These are phyloP conservation scores for Athalia rosae DNA, from an alignment of 2,888 invertebrate species.

Conservation along the genomic window DNA sequence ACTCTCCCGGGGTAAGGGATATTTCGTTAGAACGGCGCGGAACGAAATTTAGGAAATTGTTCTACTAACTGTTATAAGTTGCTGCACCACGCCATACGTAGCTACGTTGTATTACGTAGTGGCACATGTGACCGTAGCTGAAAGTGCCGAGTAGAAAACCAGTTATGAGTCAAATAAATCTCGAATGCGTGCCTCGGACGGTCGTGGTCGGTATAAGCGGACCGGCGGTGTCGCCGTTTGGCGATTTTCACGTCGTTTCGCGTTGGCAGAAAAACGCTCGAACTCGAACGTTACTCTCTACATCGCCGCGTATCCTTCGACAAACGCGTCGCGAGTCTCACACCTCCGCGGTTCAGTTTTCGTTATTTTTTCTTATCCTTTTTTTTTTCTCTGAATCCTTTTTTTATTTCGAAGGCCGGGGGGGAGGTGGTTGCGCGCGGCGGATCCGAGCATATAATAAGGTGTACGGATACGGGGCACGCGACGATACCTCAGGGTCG, in stretches of 20 bases:
- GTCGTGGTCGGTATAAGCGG: not conserved
- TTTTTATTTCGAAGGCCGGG: not conserved
- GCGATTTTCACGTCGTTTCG: too few species aligned
- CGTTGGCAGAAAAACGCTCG: too few species aligned
- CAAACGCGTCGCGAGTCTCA: too few species aligned
- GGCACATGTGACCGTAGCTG: conserved; percentile 54
- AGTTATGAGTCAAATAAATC: conserved; percentile 71
- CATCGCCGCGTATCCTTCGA: too few species aligned
- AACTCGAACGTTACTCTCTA: too few species aligned
- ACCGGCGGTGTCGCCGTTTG: too few species aligned
- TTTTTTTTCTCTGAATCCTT: too few species aligned
- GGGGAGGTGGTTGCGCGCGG: not conserved
- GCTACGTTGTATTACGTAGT: conserved; percentile 46
- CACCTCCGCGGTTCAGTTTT: too few species aligned
- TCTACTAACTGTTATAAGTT: not conserved
- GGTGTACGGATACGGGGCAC: conserved; percentile 21
- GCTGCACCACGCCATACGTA: too few species aligned
- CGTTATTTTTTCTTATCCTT: too few species aligned
- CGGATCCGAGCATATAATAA: not conserved
- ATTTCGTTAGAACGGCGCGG: not conserved
- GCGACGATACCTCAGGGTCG: conserved; percentile 38
- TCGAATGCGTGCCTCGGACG: conserved; percentile 59
- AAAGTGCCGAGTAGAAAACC: conserved; percentile 56
- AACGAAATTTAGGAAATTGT: conserved; percentile 62
- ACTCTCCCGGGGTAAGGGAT: conserved; percentile 14